Percentiles rank a stretch among this genome's conserved stretches.
Conservation (phyloP, 2,888 invertebrate genomes). For the Nephrotoma guestfalica region DNA sequence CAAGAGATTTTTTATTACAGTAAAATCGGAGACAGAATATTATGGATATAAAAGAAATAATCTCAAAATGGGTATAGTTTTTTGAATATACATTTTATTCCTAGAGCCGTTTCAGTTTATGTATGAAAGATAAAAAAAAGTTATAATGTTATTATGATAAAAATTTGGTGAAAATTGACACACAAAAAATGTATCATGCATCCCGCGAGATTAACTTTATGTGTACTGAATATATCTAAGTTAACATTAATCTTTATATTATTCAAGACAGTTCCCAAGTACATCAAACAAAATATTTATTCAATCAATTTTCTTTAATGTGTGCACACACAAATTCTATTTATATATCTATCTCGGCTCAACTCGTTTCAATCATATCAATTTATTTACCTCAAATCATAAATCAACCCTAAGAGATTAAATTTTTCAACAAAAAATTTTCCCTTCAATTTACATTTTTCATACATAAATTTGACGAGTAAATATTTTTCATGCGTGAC, state of each 20-base stretch:
- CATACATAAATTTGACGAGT: neutral
- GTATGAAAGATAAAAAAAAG: neutral
- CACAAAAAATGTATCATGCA: neutral
- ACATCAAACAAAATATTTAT: neutral
- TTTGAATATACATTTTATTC: neutral
- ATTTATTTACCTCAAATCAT: neutral
- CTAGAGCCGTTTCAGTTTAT: neutral
- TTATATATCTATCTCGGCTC: neutral
- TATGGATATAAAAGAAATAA: neutral
- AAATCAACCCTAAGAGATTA: neutral
- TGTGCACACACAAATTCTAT: neutral
- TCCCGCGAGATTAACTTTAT: neutral
- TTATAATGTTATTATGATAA: neutral
- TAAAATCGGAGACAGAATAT: neutral
- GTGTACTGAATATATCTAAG: neutral
- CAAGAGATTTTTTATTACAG: neutral
- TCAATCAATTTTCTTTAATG: neutral
- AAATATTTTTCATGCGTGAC: neutral
- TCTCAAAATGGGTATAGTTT: neutral
- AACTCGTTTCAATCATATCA: neutral
- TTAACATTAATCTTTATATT: neutral
- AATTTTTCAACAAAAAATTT: neutral
- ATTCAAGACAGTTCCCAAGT: neutral
- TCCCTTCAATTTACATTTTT: neutral
- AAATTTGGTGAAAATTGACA: neutral